These are phyloP conservation scores for Amitus sp. DNA, from an alignment of 2,888 invertebrate genomes.

Conservation along the genomic window DNA sequence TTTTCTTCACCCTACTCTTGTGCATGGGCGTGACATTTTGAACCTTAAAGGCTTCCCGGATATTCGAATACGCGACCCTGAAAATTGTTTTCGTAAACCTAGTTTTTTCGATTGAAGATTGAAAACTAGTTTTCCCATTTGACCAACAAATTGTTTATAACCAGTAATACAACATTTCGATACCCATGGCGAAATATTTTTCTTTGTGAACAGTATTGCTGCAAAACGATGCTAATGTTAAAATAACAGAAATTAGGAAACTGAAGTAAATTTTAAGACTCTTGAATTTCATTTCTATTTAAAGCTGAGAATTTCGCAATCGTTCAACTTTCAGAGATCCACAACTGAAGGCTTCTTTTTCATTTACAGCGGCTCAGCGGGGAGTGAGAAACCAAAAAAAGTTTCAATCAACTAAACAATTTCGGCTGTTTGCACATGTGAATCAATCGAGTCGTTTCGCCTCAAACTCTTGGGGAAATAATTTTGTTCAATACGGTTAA, in stretches of 20 bases:
- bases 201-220: no score
- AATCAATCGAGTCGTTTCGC: neutral
- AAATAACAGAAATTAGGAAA: neutral
- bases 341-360: neutral
- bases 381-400: neutral
- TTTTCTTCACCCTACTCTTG: slow-evolving; percentile 1
- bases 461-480: no score
- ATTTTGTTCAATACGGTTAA: no score
- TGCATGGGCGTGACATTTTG: slow-evolving; percentile 4
- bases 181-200: no score
- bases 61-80: slow-evolving; percentile 7
- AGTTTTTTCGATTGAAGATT: neutral
- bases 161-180: no score
- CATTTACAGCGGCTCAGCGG: neutral
- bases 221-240: neutral
- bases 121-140: no score
- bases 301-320: neutral
- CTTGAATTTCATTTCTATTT: neutral
- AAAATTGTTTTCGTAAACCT: slow-evolving; percentile 2
- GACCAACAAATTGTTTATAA: no score
- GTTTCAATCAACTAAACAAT: neutral
- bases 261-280: no score
- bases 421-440: neutral
- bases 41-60: slow-evolving; percentile 18
- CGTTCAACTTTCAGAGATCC: neutral